Evolutionary conservation across 1,140 invertebrate species (phyloP), one percentile per base, ranked within the genome.

Genomic region (Bombus waltoni): DNA sequence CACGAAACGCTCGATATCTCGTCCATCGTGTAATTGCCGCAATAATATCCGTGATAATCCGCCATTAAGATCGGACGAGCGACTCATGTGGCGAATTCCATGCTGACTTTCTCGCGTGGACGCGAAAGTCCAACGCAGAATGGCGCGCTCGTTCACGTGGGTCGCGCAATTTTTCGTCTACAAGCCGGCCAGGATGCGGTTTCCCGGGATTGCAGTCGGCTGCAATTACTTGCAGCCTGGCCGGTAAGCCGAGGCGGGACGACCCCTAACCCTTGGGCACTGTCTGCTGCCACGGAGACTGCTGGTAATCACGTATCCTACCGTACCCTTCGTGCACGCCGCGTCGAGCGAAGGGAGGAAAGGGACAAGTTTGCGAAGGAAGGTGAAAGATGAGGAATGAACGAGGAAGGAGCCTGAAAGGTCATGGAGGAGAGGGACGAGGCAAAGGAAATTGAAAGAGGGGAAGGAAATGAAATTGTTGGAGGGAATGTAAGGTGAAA

Each of bases 281-380:
- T 89, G 90, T 91, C 90, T 90, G 90, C 93, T 90, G 92, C 92
- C 83, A 89, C 89, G 85, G 93, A 92, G 90, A 92, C 93, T 93
- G 93, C 89, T 88, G 90, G 93, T 94, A 93, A 94, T 94, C 93
- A 92, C 91, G 92, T 93, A 93, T 87, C 92, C 88, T 92, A 92
- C 90, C 91, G 92, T 90, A 81, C 90, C 90, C 87, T 88, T 81
- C 88, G 87, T 88, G 78, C 88, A 87, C 83, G 77, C 82, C 73
- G 88, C 76, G 75, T 78, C 82, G 87, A 80, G 81, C 28, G 35
- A 74, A 77, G 35, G 32, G 47, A 72, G 68, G 66, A 59, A 80
- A 28, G 62, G 73, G 75, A 62, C 25, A n/a, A 40, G 62, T n/a
- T 38, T 42, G 87, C n/a, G 13, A 59, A 35, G 83, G 81, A 81